Evolutionary conservation across 2,888 invertebrate species (phyloP).

Genomic region (Hyposoter dolosus): DNA sequence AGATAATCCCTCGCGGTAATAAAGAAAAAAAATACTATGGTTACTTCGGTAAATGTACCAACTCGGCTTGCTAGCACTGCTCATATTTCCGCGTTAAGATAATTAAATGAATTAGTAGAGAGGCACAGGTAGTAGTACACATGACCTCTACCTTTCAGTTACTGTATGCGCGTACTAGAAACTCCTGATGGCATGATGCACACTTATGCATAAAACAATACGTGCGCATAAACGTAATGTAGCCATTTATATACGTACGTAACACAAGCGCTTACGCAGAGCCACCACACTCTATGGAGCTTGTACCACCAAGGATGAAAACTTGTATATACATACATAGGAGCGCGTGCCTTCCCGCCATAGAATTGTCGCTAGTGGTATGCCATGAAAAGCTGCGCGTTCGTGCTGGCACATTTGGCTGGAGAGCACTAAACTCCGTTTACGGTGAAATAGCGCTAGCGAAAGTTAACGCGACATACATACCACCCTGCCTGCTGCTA

Average conservation of each 20-base stretch:
- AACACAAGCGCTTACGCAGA: constrained; percentile 60
- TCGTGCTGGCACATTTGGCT: constrained; percentile 68
- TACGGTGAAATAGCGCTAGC: constrained; percentile 71
- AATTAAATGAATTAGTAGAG: constrained; percentile 80
- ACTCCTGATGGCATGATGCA: constrained; percentile 52
- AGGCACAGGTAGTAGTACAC: constrained; percentile 49
- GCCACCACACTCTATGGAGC: constrained; percentile 67
- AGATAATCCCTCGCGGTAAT: constrained; percentile 21
- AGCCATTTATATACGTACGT: constrained; percentile 9
- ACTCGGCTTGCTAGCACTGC: constrained; percentile 65
- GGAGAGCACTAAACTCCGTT: constrained; percentile 73
- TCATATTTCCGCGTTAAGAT: constrained; percentile 80
- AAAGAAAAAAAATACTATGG: not conserved
- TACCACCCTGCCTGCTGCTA: constrained; percentile 25
- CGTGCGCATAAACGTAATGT: constrained; percentile 25
- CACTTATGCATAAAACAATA: constrained; percentile 47
- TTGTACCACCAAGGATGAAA: constrained; percentile 48
- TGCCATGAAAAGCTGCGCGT: constrained; percentile 60
- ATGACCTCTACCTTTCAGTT: constrained; percentile 35
- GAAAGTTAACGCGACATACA: constrained; percentile 72
- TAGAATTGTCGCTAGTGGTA: constrained; percentile 55
- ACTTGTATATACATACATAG: constrained; percentile 18
- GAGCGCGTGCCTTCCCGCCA: constrained; percentile 3
- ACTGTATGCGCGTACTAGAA: constrained; percentile 16
- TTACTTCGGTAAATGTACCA: constrained; percentile 48